Percentiles rank a stretch among this genome's conserved stretches.
Evolutionary conservation across 2,888 invertebrate genomes (phyloP).

Genomic region (Corbicula japonica): DNA sequence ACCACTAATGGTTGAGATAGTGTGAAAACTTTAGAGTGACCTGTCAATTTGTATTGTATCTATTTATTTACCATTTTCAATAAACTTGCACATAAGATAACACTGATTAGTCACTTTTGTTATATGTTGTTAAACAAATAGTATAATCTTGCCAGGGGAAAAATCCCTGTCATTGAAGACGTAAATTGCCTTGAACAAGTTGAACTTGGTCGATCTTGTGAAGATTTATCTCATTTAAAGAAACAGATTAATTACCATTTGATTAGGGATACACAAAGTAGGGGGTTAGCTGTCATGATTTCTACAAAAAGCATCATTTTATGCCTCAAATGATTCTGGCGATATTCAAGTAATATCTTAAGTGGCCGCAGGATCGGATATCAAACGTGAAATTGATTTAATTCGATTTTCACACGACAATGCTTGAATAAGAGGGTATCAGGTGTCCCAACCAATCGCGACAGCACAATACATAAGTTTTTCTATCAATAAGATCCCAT

Average conservation of each 20-base stretch:
- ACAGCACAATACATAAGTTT: slow-evolving; percentile 4
- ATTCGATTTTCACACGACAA: slow-evolving; percentile 39
- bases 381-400: slow-evolving; percentile 20
- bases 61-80: too few relatives aligned
- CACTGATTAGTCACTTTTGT: too few relatives aligned
- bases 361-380: slow-evolving; percentile 12
- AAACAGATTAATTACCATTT: slow-evolving; percentile 22
- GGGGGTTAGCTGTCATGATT: slow-evolving; percentile 21
- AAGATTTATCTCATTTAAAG: too few relatives aligned
- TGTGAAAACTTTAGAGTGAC: too few relatives aligned
- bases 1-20: too few relatives aligned
- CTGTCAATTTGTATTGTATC: too few relatives aligned
- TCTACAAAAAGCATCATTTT: slow-evolving; percentile 24
- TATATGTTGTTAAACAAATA: too few relatives aligned
- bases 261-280: slow-evolving; percentile 1
- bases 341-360: slow-evolving; percentile 23
- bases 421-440: slow-evolving; percentile 7
- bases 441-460: slow-evolving; percentile 12
- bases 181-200: too few relatives aligned
- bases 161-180: too few relatives aligned
- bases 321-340: slow-evolving; percentile 2
- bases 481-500: slow-evolving; percentile 5
- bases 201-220: too few relatives aligned
- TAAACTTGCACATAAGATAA: too few relatives aligned
- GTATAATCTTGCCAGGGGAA: too few relatives aligned